These are phyloP conservation scores for Rhagonycha fulva DNA, from an alignment of 2,888 invertebrate genomes.

Conservation along the genomic window DNA sequence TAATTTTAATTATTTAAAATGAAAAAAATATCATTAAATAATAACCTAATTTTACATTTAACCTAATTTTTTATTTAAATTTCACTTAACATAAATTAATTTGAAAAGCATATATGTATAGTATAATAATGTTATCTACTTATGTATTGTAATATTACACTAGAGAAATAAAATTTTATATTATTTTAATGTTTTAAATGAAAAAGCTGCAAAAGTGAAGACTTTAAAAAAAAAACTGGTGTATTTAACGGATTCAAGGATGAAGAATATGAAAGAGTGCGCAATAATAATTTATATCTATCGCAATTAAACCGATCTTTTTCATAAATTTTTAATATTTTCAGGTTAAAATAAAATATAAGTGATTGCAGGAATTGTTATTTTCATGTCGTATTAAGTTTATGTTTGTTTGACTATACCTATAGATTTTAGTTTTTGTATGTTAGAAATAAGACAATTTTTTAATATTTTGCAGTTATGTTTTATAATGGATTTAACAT, in stretches of 20 bases:
- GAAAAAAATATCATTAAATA: neutral
- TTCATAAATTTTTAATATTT: neutral
- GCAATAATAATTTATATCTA: constrained; percentile 20
- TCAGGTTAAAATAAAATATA: neutral
- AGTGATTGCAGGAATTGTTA: constrained; percentile 1
- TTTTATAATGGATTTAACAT: neutral
- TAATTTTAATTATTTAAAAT: neutral
- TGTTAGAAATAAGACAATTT: neutral
- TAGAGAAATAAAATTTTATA: neutral
- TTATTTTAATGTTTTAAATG: neutral
- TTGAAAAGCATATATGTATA: neutral
- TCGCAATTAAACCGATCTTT: neutral
- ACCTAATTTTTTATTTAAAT: neutral
- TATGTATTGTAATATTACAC: neutral
- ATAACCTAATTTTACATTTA: neutral
- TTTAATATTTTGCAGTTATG: neutral
- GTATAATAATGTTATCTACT: neutral
- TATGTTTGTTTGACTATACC: neutral
- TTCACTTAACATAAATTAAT: neutral
- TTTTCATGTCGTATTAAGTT: neutral
- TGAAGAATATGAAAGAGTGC: constrained; percentile 8
- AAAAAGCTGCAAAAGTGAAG: neutral
- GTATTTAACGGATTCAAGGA: constrained; percentile 12
- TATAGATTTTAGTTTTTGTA: neutral
- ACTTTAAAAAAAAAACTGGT: neutral